Evolutionary conservation across 2,113 vertebrate genomes (phyloP), one percentile per base, ranked within the genome.

Genomic region (Odocoileus hemionus): DNA sequence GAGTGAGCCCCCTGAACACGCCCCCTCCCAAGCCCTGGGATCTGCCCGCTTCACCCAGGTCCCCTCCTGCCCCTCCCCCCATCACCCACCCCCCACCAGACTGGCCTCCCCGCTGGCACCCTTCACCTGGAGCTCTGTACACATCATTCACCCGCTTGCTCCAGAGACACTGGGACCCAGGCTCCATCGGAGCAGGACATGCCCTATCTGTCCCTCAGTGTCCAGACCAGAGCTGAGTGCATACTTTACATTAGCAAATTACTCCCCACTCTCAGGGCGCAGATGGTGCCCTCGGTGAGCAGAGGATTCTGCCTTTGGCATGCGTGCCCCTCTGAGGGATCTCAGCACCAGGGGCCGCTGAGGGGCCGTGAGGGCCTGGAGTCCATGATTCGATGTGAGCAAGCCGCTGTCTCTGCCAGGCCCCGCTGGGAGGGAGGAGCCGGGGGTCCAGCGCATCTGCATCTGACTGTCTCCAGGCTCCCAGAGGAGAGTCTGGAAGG

Each of bases 321-420:
- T 6, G 1, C 0, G 0, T 2, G 5, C 11, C 43, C 21, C 30
- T 26, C 54, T 2, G 3, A 0, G 1, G 30, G 5, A n/a, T 8
- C 13, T 0, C 21, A 7, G 54, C 30, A 16, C 21, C 0, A 0
- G 21, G 88, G 82, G 30, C 47, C 0, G 0, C 43, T 33, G 17
- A 21, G 78, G 47, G 3, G 30, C 47, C 10, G 1, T 23, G 47
- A 82, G 47, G 47, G 47, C 39, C 52, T 6, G 7, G 13, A 39
- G 88, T 30, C 13, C 2, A 17, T 36, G 76, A 28, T 43, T 2
- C 1, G 15, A 21, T 15, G 9, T 2, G 3, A 45, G 30, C 14
- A n/a, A 45, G 36, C 33, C 0, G 25, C 33, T 30, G 11, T 21
- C 58, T 26, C n/a, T 19, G 0, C 6, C 4, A 19, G 33, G 12